These are phyloP conservation scores for Zoanthus gigantus DNA, from an alignment of 92 coral and sea anemone genomes.

Conservation along the genomic window DNA sequence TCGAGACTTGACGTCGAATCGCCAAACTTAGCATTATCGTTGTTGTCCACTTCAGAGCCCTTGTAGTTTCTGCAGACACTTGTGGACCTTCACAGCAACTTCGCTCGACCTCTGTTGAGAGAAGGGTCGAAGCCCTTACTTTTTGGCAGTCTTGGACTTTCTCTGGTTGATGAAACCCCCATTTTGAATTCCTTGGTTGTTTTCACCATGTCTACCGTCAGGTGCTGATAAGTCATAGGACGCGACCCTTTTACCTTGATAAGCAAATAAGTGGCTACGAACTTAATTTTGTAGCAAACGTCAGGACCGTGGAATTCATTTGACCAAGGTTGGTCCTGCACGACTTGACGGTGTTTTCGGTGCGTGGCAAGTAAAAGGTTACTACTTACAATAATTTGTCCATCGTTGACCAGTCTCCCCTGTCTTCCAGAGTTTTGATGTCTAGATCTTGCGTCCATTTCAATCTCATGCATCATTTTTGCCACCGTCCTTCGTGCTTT, in stretches of 20 bases:
- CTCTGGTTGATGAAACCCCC: slow-evolving; percentile 2
- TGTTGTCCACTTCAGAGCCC: no score
- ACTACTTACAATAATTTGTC: slow-evolving; percentile 28
- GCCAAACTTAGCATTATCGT: no score
- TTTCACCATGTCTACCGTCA: slow-evolving; percentile 33
- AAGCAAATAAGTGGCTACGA: slow-evolving; percentile 21
- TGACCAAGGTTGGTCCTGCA: background rate
- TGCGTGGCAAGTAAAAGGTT: background rate
- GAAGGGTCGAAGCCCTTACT: background rate
- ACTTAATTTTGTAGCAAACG: slow-evolving; percentile 23
- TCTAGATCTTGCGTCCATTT: slow-evolving; percentile 64
- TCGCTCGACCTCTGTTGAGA: no score
- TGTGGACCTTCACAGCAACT: no score
- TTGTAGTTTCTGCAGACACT: no score
- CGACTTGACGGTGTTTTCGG: background rate
- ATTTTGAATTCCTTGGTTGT: slow-evolving; percentile 25
- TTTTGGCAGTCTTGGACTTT: background rate
- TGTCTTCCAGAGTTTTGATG: slow-evolving; percentile 54
- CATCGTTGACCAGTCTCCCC: slow-evolving; percentile 51
- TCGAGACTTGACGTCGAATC: no score
- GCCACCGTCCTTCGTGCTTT: slow-evolving; percentile 16
- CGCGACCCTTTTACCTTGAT: slow-evolving; percentile 38
- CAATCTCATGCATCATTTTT: background rate
- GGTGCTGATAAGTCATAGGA: slow-evolving; percentile 50
- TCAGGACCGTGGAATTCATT: background rate